Percentiles rank a stretch among this genome's conserved stretches.
These are phyloP conservation scores for Agonopterix alstromeriana DNA, from an alignment of 2,888 invertebrate species.

Conservation along the genomic window DNA sequence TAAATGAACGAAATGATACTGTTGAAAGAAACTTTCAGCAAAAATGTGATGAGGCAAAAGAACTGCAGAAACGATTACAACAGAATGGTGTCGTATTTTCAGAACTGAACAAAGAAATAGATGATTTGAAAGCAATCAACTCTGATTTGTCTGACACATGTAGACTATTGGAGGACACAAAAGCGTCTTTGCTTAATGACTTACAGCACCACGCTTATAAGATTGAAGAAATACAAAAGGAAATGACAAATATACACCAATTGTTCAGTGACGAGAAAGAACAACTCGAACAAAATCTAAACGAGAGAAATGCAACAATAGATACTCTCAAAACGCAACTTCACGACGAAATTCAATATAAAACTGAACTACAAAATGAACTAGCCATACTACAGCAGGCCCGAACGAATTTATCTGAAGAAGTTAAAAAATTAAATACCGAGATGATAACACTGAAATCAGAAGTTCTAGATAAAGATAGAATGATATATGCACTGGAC, in stretches of 20 bases:
- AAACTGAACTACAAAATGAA: slow-evolving; percentile 36
- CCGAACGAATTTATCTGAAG: slow-evolving; percentile 22
- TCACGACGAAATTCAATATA: slow-evolving; percentile 44
- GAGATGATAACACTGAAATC: slow-evolving; percentile 19
- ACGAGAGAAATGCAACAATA: slow-evolving; percentile 40
- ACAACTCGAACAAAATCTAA: slow-evolving; percentile 31
- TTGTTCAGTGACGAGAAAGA: slow-evolving; percentile 30
- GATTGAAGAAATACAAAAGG: slow-evolving; percentile 30
- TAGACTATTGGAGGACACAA: slow-evolving; percentile 29
- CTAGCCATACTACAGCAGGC: slow-evolving; percentile 22
- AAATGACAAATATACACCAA: slow-evolving; percentile 31
- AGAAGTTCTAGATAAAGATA: slow-evolving; percentile 28
- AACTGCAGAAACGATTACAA: slow-evolving; percentile 29
- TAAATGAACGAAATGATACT: slow-evolving; percentile 25
- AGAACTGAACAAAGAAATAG: slow-evolving; percentile 32
- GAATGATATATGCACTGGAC: slow-evolving; percentile 26
- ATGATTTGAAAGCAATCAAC: slow-evolving; percentile 26
- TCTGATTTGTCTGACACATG: slow-evolving; percentile 27
- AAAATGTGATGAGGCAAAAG: slow-evolving; percentile 30
- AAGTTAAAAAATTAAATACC: slow-evolving; percentile 20
- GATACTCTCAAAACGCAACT: slow-evolving; percentile 41
- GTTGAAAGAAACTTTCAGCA: slow-evolving; percentile 28
- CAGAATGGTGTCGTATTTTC: slow-evolving; percentile 25
- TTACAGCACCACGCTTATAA: slow-evolving; percentile 28
- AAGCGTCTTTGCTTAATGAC: slow-evolving; percentile 30